Evolutionary conservation across 2,797 vertebrate species (phyloP), one percentile per base, ranked within the genome.

Genomic region (Manis javanica): DNA sequence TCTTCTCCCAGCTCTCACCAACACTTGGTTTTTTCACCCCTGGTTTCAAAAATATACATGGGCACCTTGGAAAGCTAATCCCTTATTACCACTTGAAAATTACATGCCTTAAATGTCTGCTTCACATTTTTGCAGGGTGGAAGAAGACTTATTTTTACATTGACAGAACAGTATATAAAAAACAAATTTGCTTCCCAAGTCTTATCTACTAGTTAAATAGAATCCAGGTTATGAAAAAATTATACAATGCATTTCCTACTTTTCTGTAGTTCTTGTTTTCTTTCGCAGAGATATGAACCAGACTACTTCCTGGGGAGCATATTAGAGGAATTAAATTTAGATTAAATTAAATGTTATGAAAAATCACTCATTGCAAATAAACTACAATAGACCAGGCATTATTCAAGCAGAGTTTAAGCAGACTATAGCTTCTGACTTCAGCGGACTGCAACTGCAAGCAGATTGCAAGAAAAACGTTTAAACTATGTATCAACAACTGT

Each of bases 201-300:
- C 57, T 87, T 95, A 66, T 72, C 24, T 39, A 59, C 34, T 90
- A 42, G 11, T 64, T 92, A 93, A 93, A 31, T 37, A 79, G 59
- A 92, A 75, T 71, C 29, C 3, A 0, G 42, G 14, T 42, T 79
- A 89, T 24, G 1, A 74, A 86, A 68, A 66, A 23, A n/a, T 5
- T 66, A 13, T 26, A 29, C 4, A 75, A 77, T 64, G 61, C 6
- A 53, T 24, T 39, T 77, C 21, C 21, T 57, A n/a, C 53, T 51
- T 96, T 95, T 77, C 39, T 85, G n/a, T 68, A 90, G 7, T 37
- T 87, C 42, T 94, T 91, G 11, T 90, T 82, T 78, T 71, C 31
- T 57, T 97, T 83, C 29, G 6, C 53, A 94, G 57, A 74, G 53
- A 29, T 75, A 75, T 94, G 15, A 91, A 77, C 31, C 34, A 84